Evolutionary conservation across 2,888 invertebrate species (phyloP), one percentile per base, ranked within the genome.

Genomic region (Drosophila falleni): DNA sequence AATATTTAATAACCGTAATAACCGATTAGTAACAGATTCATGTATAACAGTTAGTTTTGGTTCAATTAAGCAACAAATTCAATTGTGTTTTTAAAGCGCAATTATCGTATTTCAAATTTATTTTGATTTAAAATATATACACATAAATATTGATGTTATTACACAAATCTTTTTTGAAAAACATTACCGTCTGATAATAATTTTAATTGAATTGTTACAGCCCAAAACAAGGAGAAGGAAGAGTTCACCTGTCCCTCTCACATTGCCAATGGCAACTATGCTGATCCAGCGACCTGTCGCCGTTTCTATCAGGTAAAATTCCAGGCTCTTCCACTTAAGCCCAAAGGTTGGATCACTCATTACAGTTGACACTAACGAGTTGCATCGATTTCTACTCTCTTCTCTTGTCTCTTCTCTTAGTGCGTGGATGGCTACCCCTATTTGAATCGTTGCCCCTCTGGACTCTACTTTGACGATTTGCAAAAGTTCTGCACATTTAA

Each of bases 361-460:
- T 23, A 11, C 42, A 5, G 5, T 19, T 42, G 19, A 19, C 13
- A 44, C 3, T 15, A 8, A 15, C 15, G 9, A 15, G 15, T 15
- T 15, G 15, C 5, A 41, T 41, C 6, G 15, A 10, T 8, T 31
- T n/a, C 1, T 23, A 0, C 19, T 2, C 23, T n/a, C 1, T 29
- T 23, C 44, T 35, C 8, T 44, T 19, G 35, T 3, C 33, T 23
- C n/a, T 2, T 19, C 26, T 16, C 64, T 79, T 93, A 97, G 97
- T 98, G 98, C 92, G 97, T 97, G 59, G 97, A 97, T 93, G 97
- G 97, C 68, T 97, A 94, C 91, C 97, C 98, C 1, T 98, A 98
- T 92, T 86, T 96, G 88, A 97, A 97, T 93, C 95, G 97, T 90
- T 98, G 98, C 92, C 98, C 98, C 11, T 97, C 97, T 3, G 97